Base-by-base conservation (phyloP, 2,888 invertebrate species). In the Rhopalosiphum nymphaeae region DNA sequence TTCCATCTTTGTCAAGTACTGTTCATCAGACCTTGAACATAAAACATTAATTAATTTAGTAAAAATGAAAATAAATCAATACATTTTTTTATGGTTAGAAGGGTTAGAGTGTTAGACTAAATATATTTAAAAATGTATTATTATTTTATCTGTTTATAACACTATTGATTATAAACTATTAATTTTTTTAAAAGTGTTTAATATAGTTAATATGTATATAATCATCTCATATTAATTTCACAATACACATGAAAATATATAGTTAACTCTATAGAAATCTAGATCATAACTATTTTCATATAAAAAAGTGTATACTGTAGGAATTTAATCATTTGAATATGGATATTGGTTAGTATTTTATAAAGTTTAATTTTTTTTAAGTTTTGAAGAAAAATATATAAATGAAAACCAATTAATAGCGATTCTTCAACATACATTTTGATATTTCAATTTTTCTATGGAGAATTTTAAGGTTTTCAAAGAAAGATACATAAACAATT, bases 21-120 rank as follows among this genome's bases (percentile, higher is more conserved):
- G 21, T 25, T 13, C 13, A 44, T 53, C 53, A 42, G 49, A 21
- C 53, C 94, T 94, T 44, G 29, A 94, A 94, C 46, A 94, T 44
- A 78, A 94, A 84, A 89, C 44, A 46, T 78, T 29, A 84, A 56
- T 46, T 44, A n/a, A 3, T 46, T 46, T n/a, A 67, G n/a, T 42
- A 42, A 53, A 78, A 56, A 42, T 21, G 53, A 44, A 3, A 89
- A 16, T 9, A 61, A 26, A 1, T 10, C 21, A 57, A 57, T 89
- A 88, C 1, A 36, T 42, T 11, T 88, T 87, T 36, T 36, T 21
- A 25, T 53, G 36, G 13, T 21, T 36, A 78, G 9, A 78, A 78
- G 0, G 21, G 9, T 21, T 21, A n/a, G 0, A 78, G 0, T 9
- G 9, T 21, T 21, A n/a, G 0, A 21, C 36, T 42, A 67, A 67